These are phyloP conservation scores for Aricia artaxerxes DNA, from an alignment of 2,888 invertebrate genomes.

Conservation along the genomic window DNA sequence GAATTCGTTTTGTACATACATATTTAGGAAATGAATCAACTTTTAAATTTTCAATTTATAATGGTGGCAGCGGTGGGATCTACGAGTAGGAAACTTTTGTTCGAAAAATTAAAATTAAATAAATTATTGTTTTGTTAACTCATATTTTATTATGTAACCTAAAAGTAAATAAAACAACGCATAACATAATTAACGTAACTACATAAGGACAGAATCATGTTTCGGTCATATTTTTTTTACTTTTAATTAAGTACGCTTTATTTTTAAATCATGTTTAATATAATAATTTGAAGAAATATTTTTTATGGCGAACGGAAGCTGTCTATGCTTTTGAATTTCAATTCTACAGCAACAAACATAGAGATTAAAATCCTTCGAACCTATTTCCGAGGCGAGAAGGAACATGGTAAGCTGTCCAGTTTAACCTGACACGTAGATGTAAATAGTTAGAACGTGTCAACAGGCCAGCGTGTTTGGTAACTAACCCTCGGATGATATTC, in stretches of 20 bases:
- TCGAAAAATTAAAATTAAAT: not conserved
- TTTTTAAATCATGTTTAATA: not conserved
- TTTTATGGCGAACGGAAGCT: not conserved
- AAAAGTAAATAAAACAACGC: not conserved
- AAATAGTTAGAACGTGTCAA: slow-evolving; percentile 38
- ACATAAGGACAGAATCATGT: not conserved
- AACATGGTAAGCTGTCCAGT: slow-evolving; percentile 50
- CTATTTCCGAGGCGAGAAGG: slow-evolving; percentile 44
- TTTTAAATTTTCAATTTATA: not conserved
- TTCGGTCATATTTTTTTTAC: not conserved
- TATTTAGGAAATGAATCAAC: not conserved
- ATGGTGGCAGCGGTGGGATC: not conserved
- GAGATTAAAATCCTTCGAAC: not conserved
- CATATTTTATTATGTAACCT: not conserved
- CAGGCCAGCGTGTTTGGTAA: slow-evolving; percentile 50
- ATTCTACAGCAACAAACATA: not conserved
- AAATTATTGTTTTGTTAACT: not conserved
- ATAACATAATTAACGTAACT: not conserved
- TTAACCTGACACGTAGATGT: slow-evolving; percentile 45
- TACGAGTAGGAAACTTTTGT: not conserved
- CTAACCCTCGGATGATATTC: slow-evolving; percentile 62
- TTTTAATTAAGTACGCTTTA: not conserved
- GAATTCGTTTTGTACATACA: not conserved
- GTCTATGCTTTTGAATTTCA: not conserved
- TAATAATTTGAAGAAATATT: not conserved